Base-by-base conservation (phyloP, 1,140 invertebrate genomes). In the Drosophila gunungcola region DNA sequence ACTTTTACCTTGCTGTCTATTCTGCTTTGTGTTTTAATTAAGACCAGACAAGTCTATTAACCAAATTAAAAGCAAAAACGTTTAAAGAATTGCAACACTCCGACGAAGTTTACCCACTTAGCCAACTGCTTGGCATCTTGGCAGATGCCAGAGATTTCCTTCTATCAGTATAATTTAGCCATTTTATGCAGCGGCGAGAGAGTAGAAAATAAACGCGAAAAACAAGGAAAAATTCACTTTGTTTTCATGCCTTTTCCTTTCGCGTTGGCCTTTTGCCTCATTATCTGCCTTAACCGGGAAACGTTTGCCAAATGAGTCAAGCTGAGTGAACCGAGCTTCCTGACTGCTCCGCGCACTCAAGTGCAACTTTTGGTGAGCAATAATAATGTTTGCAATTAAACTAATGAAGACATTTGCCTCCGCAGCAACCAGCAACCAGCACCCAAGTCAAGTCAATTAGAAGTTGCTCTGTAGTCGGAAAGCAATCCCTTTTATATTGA, bases 361-460 rank as follows among this genome's bases (percentile, higher is more conserved):
- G 69, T 82, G 70, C 67, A 86, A 70, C 68, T 70, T 75, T 70
- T 39, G 62, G 58, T 56, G 41, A 42, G 49, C 70, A 76, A 57
- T 79, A 84, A 88, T 83, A 82, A 78, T 88, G 79, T 68, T 89
- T 84, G 84, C 76, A 88, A 88, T 89, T 88, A 89, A 89, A 88
- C 77, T 89, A 89, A 89, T 84, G 84, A 88, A 88, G 84, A 69
- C 80, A 78, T 80, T 84, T 78, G 76, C 76, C 52, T 46, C 75
- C 21, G 42, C 42, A 27, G 54, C 12, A 46, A 29, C 10, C 52
- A n/a, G 16, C 21, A 38, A 29, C 45, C 29, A 27, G 27, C 13
- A 38, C 41, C 38, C 67, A 27, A 38, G 36, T 7, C 36, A 25
- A 36, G 65, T 72, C 67, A 70, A 70, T 70, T 70, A 56, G 41